Conservation (phyloP, 2,797 vertebrate species). For the Triplophysa yarkandensis region DNA sequence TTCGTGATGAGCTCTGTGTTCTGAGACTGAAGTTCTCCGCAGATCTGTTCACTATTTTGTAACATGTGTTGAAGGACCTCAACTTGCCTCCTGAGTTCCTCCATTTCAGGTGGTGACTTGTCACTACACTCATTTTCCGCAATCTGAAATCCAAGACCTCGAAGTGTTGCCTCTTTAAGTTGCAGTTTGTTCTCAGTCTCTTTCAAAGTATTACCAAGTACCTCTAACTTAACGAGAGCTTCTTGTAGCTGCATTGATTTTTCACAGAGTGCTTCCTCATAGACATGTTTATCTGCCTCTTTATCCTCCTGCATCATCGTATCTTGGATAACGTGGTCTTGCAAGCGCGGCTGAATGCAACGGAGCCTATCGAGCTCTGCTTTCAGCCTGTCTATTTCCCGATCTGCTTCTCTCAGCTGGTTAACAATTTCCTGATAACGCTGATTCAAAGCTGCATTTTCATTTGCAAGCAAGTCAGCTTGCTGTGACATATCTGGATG, state of each 20-base stretch:
- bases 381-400: slow-evolving; percentile 81
- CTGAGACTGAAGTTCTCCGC: slow-evolving; percentile 67
- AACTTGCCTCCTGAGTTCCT: slow-evolving; percentile 64
- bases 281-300: slow-evolving; percentile 73
- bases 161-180: slow-evolving; percentile 78
- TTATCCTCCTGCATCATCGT: slow-evolving; percentile 71
- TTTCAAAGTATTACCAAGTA: slow-evolving; percentile 75
- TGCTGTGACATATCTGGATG: slow-evolving; percentile 72
- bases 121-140: slow-evolving; percentile 59
- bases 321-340: slow-evolving; percentile 62
- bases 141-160: slow-evolving; percentile 76
- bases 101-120: slow-evolving; percentile 61
- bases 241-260: slow-evolving; percentile 79
- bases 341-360: slow-evolving; percentile 65
- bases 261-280: slow-evolving; percentile 76
- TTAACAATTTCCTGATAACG: slow-evolving; percentile 82
- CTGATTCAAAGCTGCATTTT: slow-evolving; percentile 76
- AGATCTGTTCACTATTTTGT: slow-evolving; percentile 60
- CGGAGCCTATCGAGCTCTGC: slow-evolving; percentile 71
- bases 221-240: slow-evolving; percentile 75
- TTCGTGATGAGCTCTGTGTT: slow-evolving; percentile 65
- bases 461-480: slow-evolving; percentile 72
- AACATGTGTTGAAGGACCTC: slow-evolving; percentile 66
- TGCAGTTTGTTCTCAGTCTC: slow-evolving; percentile 80
- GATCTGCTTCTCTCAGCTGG: slow-evolving; percentile 81